Evolutionary conservation across 2,888 invertebrate species (phyloP), one percentile per base, ranked within the genome.

Genomic region (Plebejus melissa): DNA sequence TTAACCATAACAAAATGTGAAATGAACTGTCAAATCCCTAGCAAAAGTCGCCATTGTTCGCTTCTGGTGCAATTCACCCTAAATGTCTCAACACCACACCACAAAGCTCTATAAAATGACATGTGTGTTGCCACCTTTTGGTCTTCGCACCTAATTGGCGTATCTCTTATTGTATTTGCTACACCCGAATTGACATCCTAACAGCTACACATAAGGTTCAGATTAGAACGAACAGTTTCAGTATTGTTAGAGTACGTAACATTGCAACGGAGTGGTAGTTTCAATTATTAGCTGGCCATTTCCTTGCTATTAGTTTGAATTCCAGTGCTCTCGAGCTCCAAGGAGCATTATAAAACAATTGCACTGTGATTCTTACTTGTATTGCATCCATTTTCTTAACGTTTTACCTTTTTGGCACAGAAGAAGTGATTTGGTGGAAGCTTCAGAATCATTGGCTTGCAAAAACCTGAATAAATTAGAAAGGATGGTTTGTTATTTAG

Each of bases 241-340:
- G 32, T 65, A 65, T 70, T 41, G 36, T 70, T 22, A 2, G 69
- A 70, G 36, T 16, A 38, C n/a, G 41, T 41, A 41, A 70, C 38
- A n/a, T 70, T 70, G 69, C 69, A 70, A 70, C 38, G n/a, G 32
- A 65, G 65, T 65, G 32, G 32, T 65, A n/a, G 38, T 70, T 70
- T 70, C 69, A 70, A 70, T 70, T 41, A 70, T 70, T 38, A 70
- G 69, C 36, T 38, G n/a, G 69, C 69, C 41, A 70, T 70, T 70
- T 70, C 41, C 69, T 70, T 70, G 69, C 41, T 41, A 70, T 70
- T 70, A 70, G 69, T 70, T 70, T 41, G 69, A 70, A 70, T 70
- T 38, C 38, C 69, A 9, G 69, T 65, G 32, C 65, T 32, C 65
- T 32, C 32, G 13, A 65, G 28, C 32, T 65, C 65, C 32, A 32